A percentile compares a stretch with the other conserved stretches of the same genome.
These are phyloP conservation scores for Phyllotreta striolata DNA, from an alignment of 2,888 invertebrate species.

Conservation along the genomic window DNA sequence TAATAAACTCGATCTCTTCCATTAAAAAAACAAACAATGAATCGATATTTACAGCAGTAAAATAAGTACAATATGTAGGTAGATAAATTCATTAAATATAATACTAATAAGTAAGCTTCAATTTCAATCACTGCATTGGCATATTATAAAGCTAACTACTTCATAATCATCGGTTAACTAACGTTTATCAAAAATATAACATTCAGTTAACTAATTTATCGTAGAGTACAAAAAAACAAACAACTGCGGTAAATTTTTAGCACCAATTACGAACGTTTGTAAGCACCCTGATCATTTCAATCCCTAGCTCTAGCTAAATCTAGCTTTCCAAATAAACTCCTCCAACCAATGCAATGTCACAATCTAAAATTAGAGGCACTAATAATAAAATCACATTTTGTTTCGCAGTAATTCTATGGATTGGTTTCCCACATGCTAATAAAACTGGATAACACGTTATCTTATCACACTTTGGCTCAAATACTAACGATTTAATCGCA, in stretches of 20 bases:
- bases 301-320: not conserved
- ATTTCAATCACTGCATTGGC: slow-evolving; percentile 19
- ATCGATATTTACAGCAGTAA: slow-evolving; percentile 1
- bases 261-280: slow-evolving; percentile 18
- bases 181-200: not conserved
- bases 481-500: too few species aligned
- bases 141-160: slow-evolving; percentile 3
- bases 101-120: slow-evolving; percentile 11
- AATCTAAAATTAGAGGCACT: slow-evolving; percentile 29
- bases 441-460: slow-evolving; percentile 1
- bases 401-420: too few species aligned
- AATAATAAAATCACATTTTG: slow-evolving; percentile 28
- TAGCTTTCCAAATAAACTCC: slow-evolving; percentile 12
- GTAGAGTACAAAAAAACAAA: too few species aligned
- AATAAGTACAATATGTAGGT: slow-evolving; percentile 9
- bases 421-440: not conserved
- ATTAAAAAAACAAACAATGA: slow-evolving; percentile 1
- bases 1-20: not conserved
- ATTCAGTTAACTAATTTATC: too few species aligned
- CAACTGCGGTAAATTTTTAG: slow-evolving; percentile 20
- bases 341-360: slow-evolving; percentile 26
- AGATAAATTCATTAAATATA: slow-evolving; percentile 6
- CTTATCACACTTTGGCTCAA: slow-evolving; percentile 8
- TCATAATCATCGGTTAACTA: not conserved
- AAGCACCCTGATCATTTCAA: slow-evolving; percentile 23